A percentile compares a stretch with the other conserved stretches of the same genome.
Conservation (phyloP, 2,888 invertebrate species). For the Epirrhoe tristata region DNA sequence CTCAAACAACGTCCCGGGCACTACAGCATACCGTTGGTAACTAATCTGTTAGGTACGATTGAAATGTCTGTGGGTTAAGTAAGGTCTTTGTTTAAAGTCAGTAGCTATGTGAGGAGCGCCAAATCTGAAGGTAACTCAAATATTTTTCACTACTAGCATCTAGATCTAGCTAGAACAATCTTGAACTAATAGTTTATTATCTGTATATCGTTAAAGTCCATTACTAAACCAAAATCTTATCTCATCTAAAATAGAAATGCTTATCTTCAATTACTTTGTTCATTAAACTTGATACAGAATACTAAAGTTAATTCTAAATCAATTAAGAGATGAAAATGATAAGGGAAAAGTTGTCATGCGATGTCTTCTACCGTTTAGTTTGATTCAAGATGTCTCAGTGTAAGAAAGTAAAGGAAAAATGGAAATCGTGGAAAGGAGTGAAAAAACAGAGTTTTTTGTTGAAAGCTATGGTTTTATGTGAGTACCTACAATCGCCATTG, state of each 20-base stretch:
- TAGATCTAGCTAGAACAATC: background rate
- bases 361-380: constrained; percentile 4
- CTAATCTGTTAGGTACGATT: too few species aligned
- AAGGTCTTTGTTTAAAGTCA: too few species aligned
- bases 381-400: constrained; percentile 27
- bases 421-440: constrained; percentile 58
- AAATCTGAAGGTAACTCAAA: too few species aligned
- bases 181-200: background rate
- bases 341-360: background rate
- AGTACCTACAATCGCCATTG: constrained; percentile 46
- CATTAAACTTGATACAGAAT: constrained; percentile 17
- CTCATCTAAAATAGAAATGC: constrained; percentile 13
- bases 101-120: too few species aligned
- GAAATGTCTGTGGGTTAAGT: too few species aligned
- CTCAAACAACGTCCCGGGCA: too few species aligned
- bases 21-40: too few species aligned
- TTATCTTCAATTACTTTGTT: constrained; percentile 20
- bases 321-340: constrained; percentile 14
- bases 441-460: constrained; percentile 52
- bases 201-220: background rate
- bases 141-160: background rate
- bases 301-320: constrained; percentile 20
- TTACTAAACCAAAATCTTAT: constrained; percentile 28
- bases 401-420: constrained; percentile 42
- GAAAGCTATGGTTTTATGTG: constrained; percentile 61